phyloP scores from a whole-genome alignment of 2,797 vertebrate genomes.

The Argya squamiceps region DNA sequence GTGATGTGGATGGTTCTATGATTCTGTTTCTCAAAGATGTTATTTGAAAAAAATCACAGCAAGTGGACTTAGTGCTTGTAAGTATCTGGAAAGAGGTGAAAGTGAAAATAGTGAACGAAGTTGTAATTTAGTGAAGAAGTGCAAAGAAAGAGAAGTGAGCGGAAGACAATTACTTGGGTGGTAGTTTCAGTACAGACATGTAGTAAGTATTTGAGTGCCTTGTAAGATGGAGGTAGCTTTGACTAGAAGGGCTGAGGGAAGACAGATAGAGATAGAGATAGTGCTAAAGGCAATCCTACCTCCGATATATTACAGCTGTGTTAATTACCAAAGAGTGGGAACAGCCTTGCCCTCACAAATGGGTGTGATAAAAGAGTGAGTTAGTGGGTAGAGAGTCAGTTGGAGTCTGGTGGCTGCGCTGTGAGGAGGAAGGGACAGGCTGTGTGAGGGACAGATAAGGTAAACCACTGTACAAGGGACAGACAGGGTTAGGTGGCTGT shows the following conservation, averaged over 20 bases:
- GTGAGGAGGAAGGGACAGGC: no score
- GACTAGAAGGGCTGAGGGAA: background rate
- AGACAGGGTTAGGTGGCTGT: no score
- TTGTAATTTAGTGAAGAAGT: background rate
- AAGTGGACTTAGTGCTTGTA: background rate
- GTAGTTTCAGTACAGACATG: background rate
- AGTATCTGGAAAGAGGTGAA: background rate
- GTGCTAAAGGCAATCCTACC: no score
- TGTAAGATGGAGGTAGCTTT: background rate
- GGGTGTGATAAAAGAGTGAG: no score
- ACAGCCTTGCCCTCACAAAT: no score
- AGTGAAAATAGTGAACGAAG: background rate
- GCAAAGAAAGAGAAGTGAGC: background rate
- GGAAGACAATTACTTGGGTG: background rate
- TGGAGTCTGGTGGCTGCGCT: no score
- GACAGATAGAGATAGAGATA: no score
- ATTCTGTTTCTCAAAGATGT: background rate
- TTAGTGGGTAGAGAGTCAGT: no score
- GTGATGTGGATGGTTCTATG: background rate
- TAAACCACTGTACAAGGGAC: no score
- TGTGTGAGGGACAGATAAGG: no score
- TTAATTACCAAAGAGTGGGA: no score
- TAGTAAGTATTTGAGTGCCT: background rate
- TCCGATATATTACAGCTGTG: no score
- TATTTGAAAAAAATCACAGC: background rate